Evolutionary conservation across 2,113 vertebrate genomes (phyloP).

Genomic region (Pelvicachromis taeniatus): DNA sequence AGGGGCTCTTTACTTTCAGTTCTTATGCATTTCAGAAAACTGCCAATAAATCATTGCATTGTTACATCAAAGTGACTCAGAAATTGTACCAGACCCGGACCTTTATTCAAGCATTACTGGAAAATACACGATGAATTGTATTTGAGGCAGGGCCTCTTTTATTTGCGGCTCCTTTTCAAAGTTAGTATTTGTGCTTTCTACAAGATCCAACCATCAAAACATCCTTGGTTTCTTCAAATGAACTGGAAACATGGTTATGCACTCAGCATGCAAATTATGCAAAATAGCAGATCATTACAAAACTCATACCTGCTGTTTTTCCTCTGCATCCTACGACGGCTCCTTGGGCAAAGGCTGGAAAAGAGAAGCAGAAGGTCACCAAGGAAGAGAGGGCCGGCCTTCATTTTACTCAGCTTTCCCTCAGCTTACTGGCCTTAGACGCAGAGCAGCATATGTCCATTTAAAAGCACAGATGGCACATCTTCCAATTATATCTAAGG

Average conservation of each 20-base stretch:
- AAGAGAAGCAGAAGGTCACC: conserved; percentile 41
- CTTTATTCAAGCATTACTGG: neutral
- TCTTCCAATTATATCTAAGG: conserved; percentile 45
- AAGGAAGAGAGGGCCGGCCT: neutral
- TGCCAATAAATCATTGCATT: neutral
- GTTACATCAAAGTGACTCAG: conserved; percentile 35
- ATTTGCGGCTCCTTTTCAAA: neutral
- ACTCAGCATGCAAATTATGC: neutral
- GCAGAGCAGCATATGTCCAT: conserved; percentile 49
- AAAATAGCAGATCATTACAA: neutral
- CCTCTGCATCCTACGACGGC: conserved; percentile 71
- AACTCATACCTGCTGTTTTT: conserved; percentile 44
- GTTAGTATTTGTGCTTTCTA: neutral
- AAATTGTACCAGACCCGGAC: neutral
- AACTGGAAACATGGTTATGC: neutral
- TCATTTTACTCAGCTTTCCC: conserved; percentile 2
- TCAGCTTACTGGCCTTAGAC: neutral
- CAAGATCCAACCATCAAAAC: neutral
- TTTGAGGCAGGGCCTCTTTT: neutral
- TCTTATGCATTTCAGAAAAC: neutral
- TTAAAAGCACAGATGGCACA: conserved; percentile 54
- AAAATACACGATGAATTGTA: neutral
- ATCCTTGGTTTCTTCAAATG: neutral
- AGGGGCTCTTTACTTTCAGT: conserved; percentile 12
- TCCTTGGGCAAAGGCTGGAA: conserved; percentile 79